phyloP scores from a whole-genome alignment of 2,888 invertebrate species.

The Parelbella ahira region DNA sequence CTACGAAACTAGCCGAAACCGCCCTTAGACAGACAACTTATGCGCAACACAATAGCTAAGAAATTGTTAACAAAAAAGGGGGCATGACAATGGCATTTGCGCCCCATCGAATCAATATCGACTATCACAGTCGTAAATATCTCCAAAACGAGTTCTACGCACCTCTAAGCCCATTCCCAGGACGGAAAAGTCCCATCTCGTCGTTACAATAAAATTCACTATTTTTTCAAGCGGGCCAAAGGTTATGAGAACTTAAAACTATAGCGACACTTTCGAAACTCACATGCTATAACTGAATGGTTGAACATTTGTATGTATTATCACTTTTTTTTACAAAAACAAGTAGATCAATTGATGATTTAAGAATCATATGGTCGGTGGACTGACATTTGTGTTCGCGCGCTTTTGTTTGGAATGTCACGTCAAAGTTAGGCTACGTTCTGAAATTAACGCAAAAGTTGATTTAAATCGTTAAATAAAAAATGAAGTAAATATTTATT shows the following conservation, averaged over 20 bases:
- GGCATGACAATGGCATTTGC: background rate
- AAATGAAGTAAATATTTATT: too few species aligned
- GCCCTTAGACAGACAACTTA: constrained; percentile 1
- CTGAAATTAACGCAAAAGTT: too few species aligned
- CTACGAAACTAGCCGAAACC: background rate
- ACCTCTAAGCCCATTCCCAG: constrained; percentile 6
- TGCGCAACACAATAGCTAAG: background rate
- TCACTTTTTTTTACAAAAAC: constrained; percentile 16
- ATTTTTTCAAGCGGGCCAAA: constrained; percentile 8
- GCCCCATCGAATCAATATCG: constrained; percentile 23
- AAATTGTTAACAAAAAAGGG: constrained; percentile 6
- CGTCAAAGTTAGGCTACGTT: constrained; percentile 11
- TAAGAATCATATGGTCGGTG: constrained; percentile 18
- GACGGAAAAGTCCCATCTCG: constrained; percentile 1
- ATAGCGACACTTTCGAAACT: constrained; percentile 27
- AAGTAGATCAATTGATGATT: constrained; percentile 3
- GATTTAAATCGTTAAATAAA: too few species aligned
- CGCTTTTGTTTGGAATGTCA: constrained; percentile 20
- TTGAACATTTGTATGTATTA: background rate
- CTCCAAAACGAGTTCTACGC: constrained; percentile 25
- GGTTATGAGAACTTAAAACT: constrained; percentile 28
- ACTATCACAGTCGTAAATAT: constrained; percentile 20
- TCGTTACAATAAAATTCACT: constrained; percentile 12
- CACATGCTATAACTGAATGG: constrained; percentile 12
- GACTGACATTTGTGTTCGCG: constrained; percentile 22